Evolutionary conservation across 1,140 invertebrate species (phyloP).

Genomic region (Cyclargus thomasi): DNA sequence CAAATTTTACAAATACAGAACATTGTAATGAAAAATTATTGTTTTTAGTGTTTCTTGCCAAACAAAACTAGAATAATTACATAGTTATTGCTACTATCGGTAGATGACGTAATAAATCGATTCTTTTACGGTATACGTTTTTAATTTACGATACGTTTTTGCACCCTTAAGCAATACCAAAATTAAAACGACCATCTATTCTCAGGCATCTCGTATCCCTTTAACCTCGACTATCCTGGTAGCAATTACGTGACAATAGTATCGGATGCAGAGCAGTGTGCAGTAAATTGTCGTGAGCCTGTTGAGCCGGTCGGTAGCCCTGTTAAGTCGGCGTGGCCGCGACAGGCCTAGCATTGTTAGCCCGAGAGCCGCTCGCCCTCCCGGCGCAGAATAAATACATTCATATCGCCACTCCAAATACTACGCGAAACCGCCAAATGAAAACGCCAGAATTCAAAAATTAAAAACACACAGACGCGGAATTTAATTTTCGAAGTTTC

Average conservation of each 20-base stretch:
- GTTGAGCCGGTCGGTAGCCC: constrained; percentile 38
- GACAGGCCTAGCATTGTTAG: constrained; percentile 72
- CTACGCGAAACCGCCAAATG: constrained; percentile 41
- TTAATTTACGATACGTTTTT: too few species aligned
- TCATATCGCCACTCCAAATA: constrained; percentile 73
- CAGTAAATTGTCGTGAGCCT: constrained; percentile 20
- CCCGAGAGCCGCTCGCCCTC: constrained; percentile 43
- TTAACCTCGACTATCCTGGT: background rate
- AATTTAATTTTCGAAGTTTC: too few species aligned
- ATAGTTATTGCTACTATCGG: too few species aligned
- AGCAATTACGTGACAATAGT: constrained; percentile 11
- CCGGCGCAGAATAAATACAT: constrained; percentile 71
- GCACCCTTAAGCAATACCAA: too few species aligned
- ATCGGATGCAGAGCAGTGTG: background rate
- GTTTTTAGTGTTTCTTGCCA: too few species aligned
- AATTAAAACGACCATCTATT: too few species aligned
- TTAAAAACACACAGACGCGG: constrained; percentile 21
- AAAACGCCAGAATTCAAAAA: constrained; percentile 33
- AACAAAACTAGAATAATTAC: too few species aligned
- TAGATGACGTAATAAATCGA: too few species aligned
- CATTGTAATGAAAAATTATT: too few species aligned
- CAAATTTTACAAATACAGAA: background rate
- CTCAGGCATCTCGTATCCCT: background rate
- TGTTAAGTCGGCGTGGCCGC: constrained; percentile 39
- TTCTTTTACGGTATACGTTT: too few species aligned